Percentiles rank a stretch among this genome's conserved stretches.
These are phyloP conservation scores for Acrossocheilus wenchowensis DNA, from an alignment of 2,797 vertebrate genomes.

Conservation along the genomic window DNA sequence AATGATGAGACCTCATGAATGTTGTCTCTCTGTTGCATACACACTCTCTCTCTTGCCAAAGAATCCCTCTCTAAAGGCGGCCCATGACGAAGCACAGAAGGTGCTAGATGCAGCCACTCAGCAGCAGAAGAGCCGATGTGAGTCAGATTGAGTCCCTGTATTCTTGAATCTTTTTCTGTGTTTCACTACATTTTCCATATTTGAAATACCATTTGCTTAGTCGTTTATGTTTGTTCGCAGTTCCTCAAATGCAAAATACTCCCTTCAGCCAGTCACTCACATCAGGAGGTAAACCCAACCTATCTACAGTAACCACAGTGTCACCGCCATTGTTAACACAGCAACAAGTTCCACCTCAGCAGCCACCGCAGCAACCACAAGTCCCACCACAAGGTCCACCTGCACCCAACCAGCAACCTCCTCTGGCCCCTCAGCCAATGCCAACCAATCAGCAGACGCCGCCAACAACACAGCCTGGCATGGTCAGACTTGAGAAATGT, in stretches of 20 bases:
- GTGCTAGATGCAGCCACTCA: constrained; percentile 86
- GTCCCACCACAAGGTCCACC: constrained; percentile 75
- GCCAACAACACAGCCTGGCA: constrained; percentile 70
- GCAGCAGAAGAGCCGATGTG: constrained; percentile 89
- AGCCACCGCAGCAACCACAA: constrained; percentile 67
- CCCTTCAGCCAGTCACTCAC: constrained; percentile 79
- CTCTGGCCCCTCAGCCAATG: constrained; percentile 71
- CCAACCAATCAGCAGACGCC: constrained; percentile 70
- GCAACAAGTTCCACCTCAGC: constrained; percentile 68
- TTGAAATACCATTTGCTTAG: not conserved
- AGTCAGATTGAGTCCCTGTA: constrained; percentile 68
- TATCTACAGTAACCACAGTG: constrained; percentile 82
- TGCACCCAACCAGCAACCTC: constrained; percentile 69
- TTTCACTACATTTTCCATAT: not conserved
- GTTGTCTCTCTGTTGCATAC: constrained; percentile 1
- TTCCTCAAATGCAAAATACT: constrained; percentile 63
- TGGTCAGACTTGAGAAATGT: constrained; percentile 72
- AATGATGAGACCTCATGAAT: not conserved
- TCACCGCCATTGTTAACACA: constrained; percentile 72
- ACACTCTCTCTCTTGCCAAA: constrained; percentile 48
- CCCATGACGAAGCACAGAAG: constrained; percentile 86
- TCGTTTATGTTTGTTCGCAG: constrained; percentile 8
- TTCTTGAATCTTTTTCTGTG: not conserved
- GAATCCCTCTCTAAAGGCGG: constrained; percentile 76
- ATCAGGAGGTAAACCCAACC: constrained; percentile 82